Base-by-base conservation (phyloP, 2,888 invertebrate species). In the Limenitis camilla region DNA sequence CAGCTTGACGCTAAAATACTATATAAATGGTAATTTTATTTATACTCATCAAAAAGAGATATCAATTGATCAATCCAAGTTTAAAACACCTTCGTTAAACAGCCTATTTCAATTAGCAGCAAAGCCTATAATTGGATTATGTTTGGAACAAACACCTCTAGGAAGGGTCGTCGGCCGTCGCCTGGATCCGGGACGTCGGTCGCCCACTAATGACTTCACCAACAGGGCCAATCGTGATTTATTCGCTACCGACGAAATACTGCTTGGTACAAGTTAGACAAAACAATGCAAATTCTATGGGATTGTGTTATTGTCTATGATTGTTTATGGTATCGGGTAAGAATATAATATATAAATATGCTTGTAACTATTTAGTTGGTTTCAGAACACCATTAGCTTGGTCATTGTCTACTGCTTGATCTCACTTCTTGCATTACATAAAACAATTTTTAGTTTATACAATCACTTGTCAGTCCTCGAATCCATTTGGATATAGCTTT, bases 151-250 rank as follows among this genome's bases (percentile, higher is more conserved):
- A 49, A 49, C 49, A 49, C 52, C 42, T 53, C 48, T 41, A 54
- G 44, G 52, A 38, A 57, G 40, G 54, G 46, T 19, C 19, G 19
- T 19, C 19, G 55, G 56, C 59, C 67, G 74, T 73, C 70, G 74
- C 73, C 75, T 46, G 76, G 77, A 77, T 76, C 72, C 59, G 40
- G 42, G 70, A 67, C 70, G 71, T 68, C 68, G 79, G 78, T 73
- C 71, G 65, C 61, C 77, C 78, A 69, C 81, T 82, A 82, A 82
- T 78, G 81, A 81, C 79, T 72, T 68, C 66, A 60, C 74, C 74
- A 68, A 69, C 68, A 72, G 69, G 69, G 68, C 74, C 78, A 67
- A 75, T 76, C 71, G 75, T 81, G 82, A 82, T 82, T 82, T 82
- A 82, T 82, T 71, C 74, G 75, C 72, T 71, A 68, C 70, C 68